Base-by-base conservation (phyloP, 2,797 vertebrate species). In the Spinibarbus caldwelli region DNA sequence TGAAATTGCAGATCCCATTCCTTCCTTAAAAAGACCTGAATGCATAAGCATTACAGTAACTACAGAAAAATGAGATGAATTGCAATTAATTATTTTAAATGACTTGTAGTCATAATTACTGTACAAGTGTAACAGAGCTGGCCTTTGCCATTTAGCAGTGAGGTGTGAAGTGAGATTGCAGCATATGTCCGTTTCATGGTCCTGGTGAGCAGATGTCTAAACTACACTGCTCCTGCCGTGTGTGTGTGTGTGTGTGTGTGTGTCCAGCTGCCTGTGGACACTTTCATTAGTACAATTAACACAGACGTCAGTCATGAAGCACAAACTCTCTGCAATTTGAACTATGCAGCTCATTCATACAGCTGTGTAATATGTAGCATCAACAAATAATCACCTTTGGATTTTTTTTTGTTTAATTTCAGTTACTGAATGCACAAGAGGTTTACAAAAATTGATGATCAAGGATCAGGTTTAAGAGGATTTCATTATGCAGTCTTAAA, bases 201-300 rank as follows among this genome's bases (percentile, higher is more conserved):
- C 91, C 88, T 89, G 90, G 90, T 89, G 92, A 88, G 92, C 85
- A 83, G 86, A 85, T 62, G 82, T 26, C 86, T 76, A 82, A 89
- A 89, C 88, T 88, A 83, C 77, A 54, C 89, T 29, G 8, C 43
- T 49, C 67, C 15, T 31, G 71, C 17, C 17, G 26, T 0, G 43
- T 49, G 4, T 0, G 87, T 87, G 86, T 86, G 67, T 93, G 92
- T 83, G 26, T 0, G 71, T 73, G 4, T 0, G 94, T 41, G 87
- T 90, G 89, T 93, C 93, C 94, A 93, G 93, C 93, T 93, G 94
- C 89, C 93, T 82, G 84, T 86, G 90, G 88, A 93, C 93, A 95
- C 94, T 92, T 95, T 95, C 93, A 93, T 96, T 95, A 95, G 68
- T 86, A 87, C 89, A 94, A 95, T 95, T 94, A 95, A 89, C 87